Percentiles rank a stretch among this genome's conserved stretches.
phyloP scores from a whole-genome alignment of 2,888 invertebrate species.

The Alitta virens region DNA sequence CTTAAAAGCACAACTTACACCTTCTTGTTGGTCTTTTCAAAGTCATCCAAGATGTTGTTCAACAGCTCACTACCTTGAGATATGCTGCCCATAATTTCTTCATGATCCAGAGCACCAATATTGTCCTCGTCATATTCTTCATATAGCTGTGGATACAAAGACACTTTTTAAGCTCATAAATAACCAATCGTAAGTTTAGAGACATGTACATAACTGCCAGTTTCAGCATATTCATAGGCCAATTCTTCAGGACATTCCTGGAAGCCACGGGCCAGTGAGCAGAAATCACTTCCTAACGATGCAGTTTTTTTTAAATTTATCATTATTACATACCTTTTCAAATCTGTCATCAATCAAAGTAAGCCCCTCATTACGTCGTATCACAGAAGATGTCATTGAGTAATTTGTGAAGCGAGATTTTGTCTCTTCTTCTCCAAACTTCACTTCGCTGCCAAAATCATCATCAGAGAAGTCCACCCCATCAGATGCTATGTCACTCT shows the following conservation, averaged over 20 bases:
- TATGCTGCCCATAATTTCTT: conserved; percentile 81
- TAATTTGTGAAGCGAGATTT: conserved; percentile 88
- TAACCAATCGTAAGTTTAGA: no score
- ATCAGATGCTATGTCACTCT: conserved; percentile 26
- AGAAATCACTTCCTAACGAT: no score
- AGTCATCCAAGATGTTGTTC: conserved; percentile 73
- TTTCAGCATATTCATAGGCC: no score
- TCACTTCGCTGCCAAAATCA: conserved; percentile 24
- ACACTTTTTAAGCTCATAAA: no score
- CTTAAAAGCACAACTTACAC: no score
- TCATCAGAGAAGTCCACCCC: conserved; percentile 29
- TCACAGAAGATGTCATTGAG: conserved; percentile 89
- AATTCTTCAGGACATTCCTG: no score
- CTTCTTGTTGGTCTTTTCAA: conserved; percentile 52
- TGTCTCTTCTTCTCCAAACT: conserved; percentile 63
- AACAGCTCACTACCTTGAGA: conserved; percentile 70
- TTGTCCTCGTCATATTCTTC: conserved; percentile 84
- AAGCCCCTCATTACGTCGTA: conserved; percentile 79
- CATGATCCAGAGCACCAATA: conserved; percentile 83
- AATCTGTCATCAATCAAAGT: conserved; percentile 81
- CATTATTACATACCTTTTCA: conserved; percentile 80
- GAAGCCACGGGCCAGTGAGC: no score
- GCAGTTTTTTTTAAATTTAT: no score
- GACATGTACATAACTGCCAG: no score
- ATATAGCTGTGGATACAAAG: conserved; percentile 63